Conservation (phyloP, 2,888 invertebrate species). For the Drosophila diplacantha region DNA sequence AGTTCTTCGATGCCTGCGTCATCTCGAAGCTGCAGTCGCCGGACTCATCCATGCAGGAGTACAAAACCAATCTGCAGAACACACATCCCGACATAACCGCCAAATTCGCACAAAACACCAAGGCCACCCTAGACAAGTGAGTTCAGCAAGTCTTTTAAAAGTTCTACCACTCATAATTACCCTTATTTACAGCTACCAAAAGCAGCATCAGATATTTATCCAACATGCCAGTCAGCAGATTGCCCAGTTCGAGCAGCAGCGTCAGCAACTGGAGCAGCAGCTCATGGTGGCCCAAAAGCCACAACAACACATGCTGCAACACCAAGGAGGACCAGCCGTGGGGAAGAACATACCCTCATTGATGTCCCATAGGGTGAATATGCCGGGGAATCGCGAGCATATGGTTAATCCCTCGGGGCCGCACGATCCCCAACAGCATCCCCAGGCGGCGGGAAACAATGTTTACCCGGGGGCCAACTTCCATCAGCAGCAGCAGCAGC, state of each 20-base stretch:
- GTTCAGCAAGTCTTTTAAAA: not conserved
- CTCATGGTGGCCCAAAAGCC: slow-evolving; percentile 68
- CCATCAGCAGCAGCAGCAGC: slow-evolving; percentile 50
- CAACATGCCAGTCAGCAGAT: slow-evolving; percentile 94
- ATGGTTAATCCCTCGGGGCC: slow-evolving; percentile 59
- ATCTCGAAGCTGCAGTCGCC: slow-evolving; percentile 93
- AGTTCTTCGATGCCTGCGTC: slow-evolving; percentile 89
- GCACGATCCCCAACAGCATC: slow-evolving; percentile 49
- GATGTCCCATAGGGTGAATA: slow-evolving; percentile 77
- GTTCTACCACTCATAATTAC: fast-evolving
- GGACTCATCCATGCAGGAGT: slow-evolving; percentile 90
- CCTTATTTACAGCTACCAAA: slow-evolving; percentile 83
- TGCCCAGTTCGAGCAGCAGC: slow-evolving; percentile 89
- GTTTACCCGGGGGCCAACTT: slow-evolving; percentile 36
- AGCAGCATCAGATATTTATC: slow-evolving; percentile 97
- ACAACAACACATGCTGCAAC: slow-evolving; percentile 82
- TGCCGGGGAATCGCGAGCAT: slow-evolving; percentile 68
- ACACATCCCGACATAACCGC: slow-evolving; percentile 88
- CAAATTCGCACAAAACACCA: slow-evolving; percentile 87
- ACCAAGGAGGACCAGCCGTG: slow-evolving; percentile 55
- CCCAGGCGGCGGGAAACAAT: slow-evolving; percentile 36
- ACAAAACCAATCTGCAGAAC: slow-evolving; percentile 90
- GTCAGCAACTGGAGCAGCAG: slow-evolving; percentile 80
- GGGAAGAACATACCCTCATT: slow-evolving; percentile 69
- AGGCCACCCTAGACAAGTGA: slow-evolving; percentile 88